Base-by-base conservation (phyloP, 2,888 invertebrate species). In the Tineola bisselliella region DNA sequence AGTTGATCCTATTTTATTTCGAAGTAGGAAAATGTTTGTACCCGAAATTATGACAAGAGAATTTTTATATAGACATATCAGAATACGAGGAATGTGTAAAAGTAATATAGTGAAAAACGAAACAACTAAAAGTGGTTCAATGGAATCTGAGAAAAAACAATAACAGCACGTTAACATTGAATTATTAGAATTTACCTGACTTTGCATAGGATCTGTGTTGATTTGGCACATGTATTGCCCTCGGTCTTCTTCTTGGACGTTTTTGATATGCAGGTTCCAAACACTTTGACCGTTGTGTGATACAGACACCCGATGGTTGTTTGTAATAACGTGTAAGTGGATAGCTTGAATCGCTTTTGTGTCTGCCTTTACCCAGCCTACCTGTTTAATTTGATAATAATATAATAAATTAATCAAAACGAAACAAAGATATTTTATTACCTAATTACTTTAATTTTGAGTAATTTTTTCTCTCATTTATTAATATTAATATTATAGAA, bases 181-280 rank as follows among this genome's bases (percentile, higher is more conserved):
- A 18, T 48, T 38, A 12, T 48, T 33, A 59, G 60, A 74, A 56
- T 84, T 81, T 84, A 96, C 94, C 91, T 96, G 96, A 79, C 94
- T 94, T 81, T 94, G 94, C 96, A 96, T 96, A 0, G 96, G 97
- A 81, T 95, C 94, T 17, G 96, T 96, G 87, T 97, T 97, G 72
- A 97, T 92, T 86, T 97, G 96, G 81, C 96, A 97, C 95, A 96
- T 96, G 84, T 96, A 97, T 68, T 92, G 91, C 31, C 97, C 97
- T 59, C 92, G 90, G 79, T 97, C 97, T 73, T 95, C 95, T 74
- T 94, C 94, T 70, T 94, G 93, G 1, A 94, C 93, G 68, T 92
- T 92, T 71, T 91, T 93, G 74, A 97, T 95, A 79, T 95, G 94
- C 64, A 97, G 89, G 83, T 94, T 95, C 97, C 97, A 97, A 70